phyloP scores from a whole-genome alignment of 2,888 invertebrate species.

The Acanthosepion lycidas region DNA sequence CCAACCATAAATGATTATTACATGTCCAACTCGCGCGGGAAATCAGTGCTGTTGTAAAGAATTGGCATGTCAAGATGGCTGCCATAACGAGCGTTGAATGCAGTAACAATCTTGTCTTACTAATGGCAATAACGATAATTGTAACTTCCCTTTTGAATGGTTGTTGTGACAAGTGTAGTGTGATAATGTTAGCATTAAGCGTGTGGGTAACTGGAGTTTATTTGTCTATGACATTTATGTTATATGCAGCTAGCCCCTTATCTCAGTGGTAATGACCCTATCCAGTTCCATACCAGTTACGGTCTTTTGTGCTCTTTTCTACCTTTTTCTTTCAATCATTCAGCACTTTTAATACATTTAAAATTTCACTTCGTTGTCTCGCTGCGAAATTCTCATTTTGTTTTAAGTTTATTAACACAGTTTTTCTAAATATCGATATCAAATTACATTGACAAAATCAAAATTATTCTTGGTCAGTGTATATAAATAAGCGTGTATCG shows the following conservation, averaged over 20 bases:
- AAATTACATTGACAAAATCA: too few relatives aligned
- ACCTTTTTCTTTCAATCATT: neutral
- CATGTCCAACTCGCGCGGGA: neutral
- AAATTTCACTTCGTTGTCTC: neutral
- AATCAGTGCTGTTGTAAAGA: slow-evolving; percentile 8
- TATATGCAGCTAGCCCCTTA: neutral
- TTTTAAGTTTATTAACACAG: too few relatives aligned
- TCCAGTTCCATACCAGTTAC: neutral
- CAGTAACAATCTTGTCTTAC: neutral
- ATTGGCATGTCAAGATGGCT: neutral
- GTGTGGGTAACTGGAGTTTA: neutral
- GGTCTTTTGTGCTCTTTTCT: neutral
- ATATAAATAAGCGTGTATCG: too few relatives aligned
- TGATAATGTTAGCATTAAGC: neutral
- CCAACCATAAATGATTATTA: neutral
- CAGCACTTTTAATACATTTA: neutral
- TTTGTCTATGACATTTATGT: neutral
- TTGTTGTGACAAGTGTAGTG: neutral
- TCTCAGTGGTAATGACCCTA: neutral
- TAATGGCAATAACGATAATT: slow-evolving; percentile 10
- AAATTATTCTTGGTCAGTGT: too few relatives aligned
- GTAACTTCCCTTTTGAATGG: neutral
- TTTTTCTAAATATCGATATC: too few relatives aligned
- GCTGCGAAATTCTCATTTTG: neutral
- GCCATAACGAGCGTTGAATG: neutral